phyloP scores from a whole-genome alignment of 2,113 vertebrate genomes.

The Platanista minor region DNA sequence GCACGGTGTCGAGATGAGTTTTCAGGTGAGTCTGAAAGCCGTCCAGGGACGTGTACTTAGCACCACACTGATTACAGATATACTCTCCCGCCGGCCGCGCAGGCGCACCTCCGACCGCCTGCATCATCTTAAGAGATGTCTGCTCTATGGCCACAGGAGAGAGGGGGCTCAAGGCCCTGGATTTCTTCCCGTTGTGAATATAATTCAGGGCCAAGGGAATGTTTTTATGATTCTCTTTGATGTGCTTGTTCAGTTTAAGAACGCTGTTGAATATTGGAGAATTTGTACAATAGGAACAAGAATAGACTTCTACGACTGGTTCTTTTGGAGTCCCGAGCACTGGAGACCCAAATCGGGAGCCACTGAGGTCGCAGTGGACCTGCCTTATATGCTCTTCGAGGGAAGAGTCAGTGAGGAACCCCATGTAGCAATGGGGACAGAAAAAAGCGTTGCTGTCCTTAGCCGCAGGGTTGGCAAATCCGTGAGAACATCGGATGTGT shows the following conservation, averaged over 20 bases:
- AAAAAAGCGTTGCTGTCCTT: constrained; percentile 99
- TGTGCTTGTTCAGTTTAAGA: constrained; percentile 96
- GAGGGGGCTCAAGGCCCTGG: constrained; percentile 93
- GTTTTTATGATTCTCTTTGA: constrained; percentile 99
- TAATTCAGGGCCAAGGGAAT: constrained; percentile 98
- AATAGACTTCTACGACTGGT: constrained; percentile 96
- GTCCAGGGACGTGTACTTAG: constrained; percentile 94
- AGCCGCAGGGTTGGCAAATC: constrained; percentile 92
- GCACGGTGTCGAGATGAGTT: constrained; percentile 93
- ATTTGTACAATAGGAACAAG: constrained; percentile 98
- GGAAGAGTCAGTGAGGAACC: constrained; percentile 97
- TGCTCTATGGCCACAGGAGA: constrained; percentile 94
- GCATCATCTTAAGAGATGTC: constrained; percentile 90
- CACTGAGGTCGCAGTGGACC: constrained; percentile 94
- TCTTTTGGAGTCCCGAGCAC: constrained; percentile 94
- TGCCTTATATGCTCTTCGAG: constrained; percentile 97
- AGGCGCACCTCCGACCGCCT: constrained; percentile 86
- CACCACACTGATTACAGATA: constrained; percentile 96
- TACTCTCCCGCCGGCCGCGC: constrained; percentile 91
- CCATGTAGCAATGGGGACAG: constrained; percentile 99
- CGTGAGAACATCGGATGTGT: constrained; percentile 96
- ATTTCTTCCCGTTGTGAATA: constrained; percentile 96
- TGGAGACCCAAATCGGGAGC: constrained; percentile 94
- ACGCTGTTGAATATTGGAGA: constrained; percentile 98
- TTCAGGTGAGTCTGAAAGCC: constrained; percentile 98